These are phyloP conservation scores for Cephus runcator DNA, from an alignment of 2,888 invertebrate species.

Conservation along the genomic window DNA sequence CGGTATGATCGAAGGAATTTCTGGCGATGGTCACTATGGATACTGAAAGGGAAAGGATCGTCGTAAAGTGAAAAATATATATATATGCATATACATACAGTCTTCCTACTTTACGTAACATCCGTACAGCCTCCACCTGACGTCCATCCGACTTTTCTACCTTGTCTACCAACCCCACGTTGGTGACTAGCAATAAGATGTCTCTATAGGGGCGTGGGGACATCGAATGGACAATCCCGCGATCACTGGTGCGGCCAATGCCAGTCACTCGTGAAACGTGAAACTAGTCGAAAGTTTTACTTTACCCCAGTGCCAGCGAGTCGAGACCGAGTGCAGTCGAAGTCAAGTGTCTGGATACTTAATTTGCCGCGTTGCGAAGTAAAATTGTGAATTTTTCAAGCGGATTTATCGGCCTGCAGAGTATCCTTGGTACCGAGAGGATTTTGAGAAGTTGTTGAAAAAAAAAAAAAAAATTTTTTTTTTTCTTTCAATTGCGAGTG, in stretches of 20 bases:
- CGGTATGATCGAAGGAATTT: not conserved
- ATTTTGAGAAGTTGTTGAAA: not conserved
- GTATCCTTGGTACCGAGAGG: not conserved
- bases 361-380: not conserved
- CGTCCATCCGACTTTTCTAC: not conserved
- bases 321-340: not conserved
- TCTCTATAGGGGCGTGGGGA: slow-evolving; percentile 8
- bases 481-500: not conserved
- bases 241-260: slow-evolving; percentile 11
- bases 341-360: not conserved
- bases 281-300: slow-evolving; percentile 41
- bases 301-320: slow-evolving; percentile 10
- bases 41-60: slow-evolving; percentile 47
- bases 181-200: slow-evolving; percentile 1
- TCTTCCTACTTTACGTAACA: slow-evolving; percentile 22
- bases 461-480: no score
- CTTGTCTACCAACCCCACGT: not conserved
- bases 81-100: slow-evolving; percentile 20
- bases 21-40: slow-evolving; percentile 33
- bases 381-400: not conserved
- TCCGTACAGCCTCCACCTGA: not conserved
- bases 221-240: slow-evolving; percentile 6
- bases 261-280: slow-evolving; percentile 47
- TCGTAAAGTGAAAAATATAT: slow-evolving; percentile 23
- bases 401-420: not conserved